phyloP scores from a whole-genome alignment of 2,888 invertebrate species.

The Hyppa rectilinea region DNA sequence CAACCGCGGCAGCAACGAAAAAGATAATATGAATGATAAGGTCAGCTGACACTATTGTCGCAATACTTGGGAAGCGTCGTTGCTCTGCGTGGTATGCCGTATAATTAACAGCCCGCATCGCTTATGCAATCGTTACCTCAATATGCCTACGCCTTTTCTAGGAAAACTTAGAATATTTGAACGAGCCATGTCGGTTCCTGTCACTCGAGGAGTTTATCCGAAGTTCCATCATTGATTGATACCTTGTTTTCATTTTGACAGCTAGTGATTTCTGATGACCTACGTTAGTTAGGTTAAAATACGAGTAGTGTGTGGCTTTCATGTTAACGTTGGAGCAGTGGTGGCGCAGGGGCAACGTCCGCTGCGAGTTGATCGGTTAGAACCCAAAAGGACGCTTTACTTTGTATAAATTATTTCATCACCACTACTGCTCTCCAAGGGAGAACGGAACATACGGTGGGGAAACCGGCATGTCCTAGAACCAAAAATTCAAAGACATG shows the following conservation, averaged over 20 bases:
- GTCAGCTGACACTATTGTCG: constrained; percentile 12
- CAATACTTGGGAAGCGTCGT: constrained; percentile 28
- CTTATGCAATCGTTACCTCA: constrained; percentile 19
- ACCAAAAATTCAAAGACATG: no score
- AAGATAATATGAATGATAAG: not conserved
- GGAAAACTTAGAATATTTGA: constrained; percentile 26
- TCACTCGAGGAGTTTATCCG: constrained; percentile 25
- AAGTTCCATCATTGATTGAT: constrained; percentile 29
- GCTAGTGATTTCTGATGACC: not conserved
- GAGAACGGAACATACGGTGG: no score
- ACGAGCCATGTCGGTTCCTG: constrained; percentile 46
- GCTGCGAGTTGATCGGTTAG: no score
- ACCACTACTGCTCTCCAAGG: no score
- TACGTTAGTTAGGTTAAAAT: no score
- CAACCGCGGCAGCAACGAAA: not conserved
- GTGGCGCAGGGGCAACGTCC: no score
- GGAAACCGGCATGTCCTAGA: no score
- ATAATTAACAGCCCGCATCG: constrained; percentile 48
- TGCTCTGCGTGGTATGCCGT: constrained; percentile 33
- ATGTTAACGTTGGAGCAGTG: no score
- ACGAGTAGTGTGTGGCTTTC: no score
- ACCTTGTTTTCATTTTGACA: not conserved
- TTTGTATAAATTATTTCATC: no score
- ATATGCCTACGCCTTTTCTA: constrained; percentile 16
- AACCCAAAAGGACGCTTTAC: no score